Evolutionary conservation across 1,140 invertebrate genomes (phyloP).

Genomic region (Aphaenogaster rudis): DNA sequence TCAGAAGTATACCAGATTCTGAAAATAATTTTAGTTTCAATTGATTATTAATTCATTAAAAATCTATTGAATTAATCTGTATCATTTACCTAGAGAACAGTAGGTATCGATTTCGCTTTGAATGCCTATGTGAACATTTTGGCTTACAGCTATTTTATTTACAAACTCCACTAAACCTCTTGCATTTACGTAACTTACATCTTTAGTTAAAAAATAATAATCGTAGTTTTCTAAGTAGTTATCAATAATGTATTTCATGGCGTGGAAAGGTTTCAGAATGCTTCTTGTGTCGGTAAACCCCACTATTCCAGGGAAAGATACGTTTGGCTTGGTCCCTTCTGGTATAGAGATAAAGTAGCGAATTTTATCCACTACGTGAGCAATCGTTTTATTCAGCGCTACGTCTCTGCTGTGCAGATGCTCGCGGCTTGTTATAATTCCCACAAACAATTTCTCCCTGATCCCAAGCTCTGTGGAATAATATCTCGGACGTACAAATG

Average conservation of each 20-base stretch:
- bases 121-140: conserved; percentile 93
- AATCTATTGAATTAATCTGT: conserved; percentile 5
- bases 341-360: conserved; percentile 92
- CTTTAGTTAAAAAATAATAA: conserved; percentile 95
- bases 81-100: conserved; percentile 89
- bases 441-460: conserved; percentile 95
- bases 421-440: conserved; percentile 92
- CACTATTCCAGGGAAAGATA: conserved; percentile 92
- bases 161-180: conserved; percentile 90
- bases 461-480: conserved; percentile 97
- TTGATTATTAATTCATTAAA: neutral
- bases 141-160: conserved; percentile 92
- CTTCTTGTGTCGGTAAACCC: conserved; percentile 93
- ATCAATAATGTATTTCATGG: conserved; percentile 95
- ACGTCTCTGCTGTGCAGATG: conserved; percentile 91
- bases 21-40: conserved; percentile 69
- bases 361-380: conserved; percentile 93
- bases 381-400: conserved; percentile 93
- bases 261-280: conserved; percentile 93
- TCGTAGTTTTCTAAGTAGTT: conserved; percentile 96
- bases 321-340: conserved; percentile 89
- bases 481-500: conserved; percentile 93
- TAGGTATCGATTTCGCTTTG: conserved; percentile 86
- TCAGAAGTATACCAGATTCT: conserved; percentile 92
- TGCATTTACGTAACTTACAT: conserved; percentile 93